phyloP scores from a whole-genome alignment of 1,140 invertebrate species.

The Hirudo medicinalis region DNA sequence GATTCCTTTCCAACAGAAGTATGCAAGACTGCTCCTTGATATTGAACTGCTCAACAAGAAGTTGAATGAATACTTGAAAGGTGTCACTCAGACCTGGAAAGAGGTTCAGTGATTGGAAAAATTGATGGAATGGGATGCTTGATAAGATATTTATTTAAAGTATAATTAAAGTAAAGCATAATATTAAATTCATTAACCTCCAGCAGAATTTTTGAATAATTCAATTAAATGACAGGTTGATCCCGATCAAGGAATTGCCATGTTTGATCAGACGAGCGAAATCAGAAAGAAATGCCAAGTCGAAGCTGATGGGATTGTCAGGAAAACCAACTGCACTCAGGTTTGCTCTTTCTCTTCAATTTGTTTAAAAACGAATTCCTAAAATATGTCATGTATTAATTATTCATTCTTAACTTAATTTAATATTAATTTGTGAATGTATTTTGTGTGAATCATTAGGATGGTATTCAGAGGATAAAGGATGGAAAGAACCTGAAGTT shows the following conservation, averaged over 20 bases:
- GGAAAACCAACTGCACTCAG: conserved; percentile 51
- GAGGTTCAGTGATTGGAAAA: conserved; percentile 45
- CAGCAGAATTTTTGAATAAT: not conserved
- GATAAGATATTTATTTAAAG: too few relatives aligned
- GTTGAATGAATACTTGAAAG: conserved; percentile 67
- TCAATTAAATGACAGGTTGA: conserved; percentile 48
- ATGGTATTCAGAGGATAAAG: conserved; percentile 42
- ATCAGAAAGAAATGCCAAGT: conserved; percentile 70
- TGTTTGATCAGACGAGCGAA: conserved; percentile 72
- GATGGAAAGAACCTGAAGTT: conserved; percentile 50
- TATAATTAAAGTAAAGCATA: too few relatives aligned
- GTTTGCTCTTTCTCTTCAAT: conserved; percentile 21
- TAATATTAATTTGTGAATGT: too few relatives aligned
- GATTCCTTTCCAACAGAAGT: conserved; percentile 73
- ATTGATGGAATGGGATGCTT: not conserved
- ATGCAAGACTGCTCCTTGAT: conserved; percentile 74
- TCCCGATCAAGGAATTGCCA: conserved; percentile 68
- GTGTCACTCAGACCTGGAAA: conserved; percentile 67
- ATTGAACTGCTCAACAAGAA: conserved; percentile 80
- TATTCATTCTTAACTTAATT: too few relatives aligned
- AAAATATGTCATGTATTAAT: too few relatives aligned
- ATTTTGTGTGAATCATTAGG: conserved; percentile 18
- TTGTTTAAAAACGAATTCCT: too few relatives aligned
- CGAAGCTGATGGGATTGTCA: conserved; percentile 66
- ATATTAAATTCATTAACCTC: too few relatives aligned